Base-by-base conservation (phyloP, 35 echinoderm and acorn worm species). In the Antedon bifida region DNA sequence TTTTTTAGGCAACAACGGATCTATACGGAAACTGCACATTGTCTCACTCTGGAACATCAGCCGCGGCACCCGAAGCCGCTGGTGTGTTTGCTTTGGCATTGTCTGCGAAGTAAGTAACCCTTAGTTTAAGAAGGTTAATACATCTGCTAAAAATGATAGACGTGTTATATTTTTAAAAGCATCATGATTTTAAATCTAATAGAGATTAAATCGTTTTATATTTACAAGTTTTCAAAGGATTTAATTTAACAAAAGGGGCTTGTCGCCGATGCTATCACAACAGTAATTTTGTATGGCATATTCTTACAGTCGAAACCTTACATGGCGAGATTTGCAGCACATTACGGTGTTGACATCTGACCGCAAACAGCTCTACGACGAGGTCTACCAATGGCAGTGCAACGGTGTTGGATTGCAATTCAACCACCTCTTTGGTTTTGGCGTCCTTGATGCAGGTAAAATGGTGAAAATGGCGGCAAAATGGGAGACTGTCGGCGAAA, bases 341-440 rank as follows among this genome's bases (percentile, higher is more conserved):
- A 82, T 99, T 0, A 99, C 91, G 17, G 95, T 99, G 33, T 80
- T 99, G 26, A 93, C 95, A 11, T 99, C 95, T 29, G 83, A 99
- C 34, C 91, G 88, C 14, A 99, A 99, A 34, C 91, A 93, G 38
- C 91, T 99, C 29, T 99, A 92, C 79, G 95, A 99, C 34, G 91
- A 99, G 75, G 84, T 93, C n/a, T 92, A 99, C 81, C 74, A 99
- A 34, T 99, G 95, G 95, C 88, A 92, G 74, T 99, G 90, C 79
- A 99, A 99, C 38, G 95, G 95, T 36, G 88, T 99, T 1, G 95
- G 95, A 30, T 79, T 99, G 9, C 91, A 99, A 36, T 99, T 99
- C 79, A 99, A 99, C 82, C 95, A 99, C 36, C 86, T 99, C 1
- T 99, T 99, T 73, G 95, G 95, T 0, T 99, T 99, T 28, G 95